Conservation (phyloP, 2,888 invertebrate species). For the Myopa testacea region DNA sequence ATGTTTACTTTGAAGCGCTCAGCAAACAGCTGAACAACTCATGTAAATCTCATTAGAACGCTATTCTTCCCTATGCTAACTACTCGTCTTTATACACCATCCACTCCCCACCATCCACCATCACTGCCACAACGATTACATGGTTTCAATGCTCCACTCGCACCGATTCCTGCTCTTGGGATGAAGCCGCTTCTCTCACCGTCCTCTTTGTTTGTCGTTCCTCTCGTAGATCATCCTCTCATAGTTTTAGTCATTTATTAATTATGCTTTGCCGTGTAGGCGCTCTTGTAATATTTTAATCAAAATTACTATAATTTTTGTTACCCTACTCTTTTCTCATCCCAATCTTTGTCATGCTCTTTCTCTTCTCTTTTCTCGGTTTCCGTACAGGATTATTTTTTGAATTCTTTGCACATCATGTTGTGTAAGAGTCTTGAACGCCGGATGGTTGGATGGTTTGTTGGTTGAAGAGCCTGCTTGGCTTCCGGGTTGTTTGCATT, state of each 20-base stretch:
- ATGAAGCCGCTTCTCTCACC: neutral
- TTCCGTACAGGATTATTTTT: neutral
- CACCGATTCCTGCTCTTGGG: neutral
- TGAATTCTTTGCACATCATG: neutral
- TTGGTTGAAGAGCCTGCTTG: neutral
- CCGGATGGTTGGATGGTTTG: neutral
- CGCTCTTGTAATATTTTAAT: conserved; percentile 28
- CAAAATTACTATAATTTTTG: conserved; percentile 29
- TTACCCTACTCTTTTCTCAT: neutral
- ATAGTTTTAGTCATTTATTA: conserved; percentile 27
- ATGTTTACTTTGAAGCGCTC: conserved; percentile 12
- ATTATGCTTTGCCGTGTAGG: conserved; percentile 22
- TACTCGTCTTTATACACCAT: neutral
- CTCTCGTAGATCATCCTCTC: neutral
- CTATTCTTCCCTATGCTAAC: neutral
- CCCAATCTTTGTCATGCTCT: neutral
- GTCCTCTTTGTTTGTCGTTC: neutral
- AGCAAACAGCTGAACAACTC: neutral
- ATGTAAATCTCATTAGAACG: conserved; percentile 34
- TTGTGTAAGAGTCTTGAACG: neutral
- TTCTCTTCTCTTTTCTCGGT: neutral
- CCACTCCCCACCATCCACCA: neutral
- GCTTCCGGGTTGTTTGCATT: neutral
- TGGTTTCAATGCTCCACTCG: neutral
- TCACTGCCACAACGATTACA: neutral